A percentile compares a stretch with the other conserved stretches of the same genome.
phyloP scores from a whole-genome alignment of 2,113 vertebrate genomes.

The Mohoua ochrocephala region DNA sequence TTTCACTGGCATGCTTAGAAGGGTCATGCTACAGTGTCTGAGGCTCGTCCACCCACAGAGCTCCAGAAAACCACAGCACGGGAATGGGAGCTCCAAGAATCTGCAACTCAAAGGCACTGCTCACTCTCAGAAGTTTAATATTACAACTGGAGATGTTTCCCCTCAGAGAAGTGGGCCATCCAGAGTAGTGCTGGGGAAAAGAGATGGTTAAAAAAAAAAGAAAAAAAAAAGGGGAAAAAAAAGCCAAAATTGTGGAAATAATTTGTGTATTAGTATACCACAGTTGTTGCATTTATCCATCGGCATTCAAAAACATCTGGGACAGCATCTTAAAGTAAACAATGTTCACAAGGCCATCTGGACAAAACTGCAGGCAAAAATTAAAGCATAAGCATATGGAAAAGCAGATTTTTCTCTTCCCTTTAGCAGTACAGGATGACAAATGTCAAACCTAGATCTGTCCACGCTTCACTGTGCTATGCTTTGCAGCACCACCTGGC shows the following conservation, averaged over 20 bases:
- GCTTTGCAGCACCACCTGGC: conserved; percentile 97
- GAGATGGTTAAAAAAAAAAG: conserved; percentile 29
- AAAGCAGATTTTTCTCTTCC: conserved; percentile 99
- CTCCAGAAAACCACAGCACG: background rate
- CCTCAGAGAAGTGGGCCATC: background rate
- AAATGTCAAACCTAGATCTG: conserved; percentile 87
- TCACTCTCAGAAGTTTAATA: background rate
- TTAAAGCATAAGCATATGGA: conserved; percentile 97
- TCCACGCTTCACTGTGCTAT: conserved; percentile 93
- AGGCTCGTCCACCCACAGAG: background rate
- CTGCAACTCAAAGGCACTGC: background rate
- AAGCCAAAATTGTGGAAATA: conserved; percentile 57
- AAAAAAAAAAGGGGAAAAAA: background rate
- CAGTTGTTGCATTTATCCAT: conserved; percentile 74
- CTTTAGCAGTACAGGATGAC: conserved; percentile 88
- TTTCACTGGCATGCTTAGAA: background rate
- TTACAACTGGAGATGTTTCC: background rate
- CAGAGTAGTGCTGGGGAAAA: background rate
- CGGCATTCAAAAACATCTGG: conserved; percentile 88
- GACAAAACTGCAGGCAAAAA: conserved; percentile 84
- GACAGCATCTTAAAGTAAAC: conserved; percentile 92
- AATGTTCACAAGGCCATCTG: conserved; percentile 98
- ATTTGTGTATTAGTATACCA: conserved; percentile 69
- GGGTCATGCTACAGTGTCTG: background rate
- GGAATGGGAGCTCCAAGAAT: background rate